These are phyloP conservation scores for Lutraria lutraria DNA, from an alignment of 2,888 invertebrate species.

Conservation along the genomic window DNA sequence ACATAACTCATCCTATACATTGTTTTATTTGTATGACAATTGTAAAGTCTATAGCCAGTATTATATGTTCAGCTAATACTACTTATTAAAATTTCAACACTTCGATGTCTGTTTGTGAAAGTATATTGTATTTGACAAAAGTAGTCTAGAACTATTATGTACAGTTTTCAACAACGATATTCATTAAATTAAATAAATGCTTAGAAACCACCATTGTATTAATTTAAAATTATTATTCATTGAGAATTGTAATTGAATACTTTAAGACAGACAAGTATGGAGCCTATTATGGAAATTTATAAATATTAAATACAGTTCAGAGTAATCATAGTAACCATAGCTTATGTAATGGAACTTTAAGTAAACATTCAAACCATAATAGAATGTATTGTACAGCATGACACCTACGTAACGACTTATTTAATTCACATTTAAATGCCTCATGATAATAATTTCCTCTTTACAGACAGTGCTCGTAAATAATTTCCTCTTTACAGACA, in stretches of 20 bases:
- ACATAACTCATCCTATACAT: too few relatives aligned
- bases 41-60: too few relatives aligned
- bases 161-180: neutral
- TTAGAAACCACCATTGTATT: neutral
- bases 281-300: neutral
- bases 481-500: too few relatives aligned
- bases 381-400: neutral
- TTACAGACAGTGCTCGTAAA: too few relatives aligned
- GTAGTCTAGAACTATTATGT: neutral
- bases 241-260: neutral
- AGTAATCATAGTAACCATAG: neutral
- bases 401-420: neutral
- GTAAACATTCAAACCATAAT: neutral
- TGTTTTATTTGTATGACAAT: too few relatives aligned
- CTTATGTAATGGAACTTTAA: neutral
- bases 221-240: too few relatives aligned
- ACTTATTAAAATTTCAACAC: constrained; percentile 11
- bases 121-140: neutral
- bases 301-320: neutral
- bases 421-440: too few relatives aligned
- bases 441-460: too few relatives aligned
- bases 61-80: neutral
- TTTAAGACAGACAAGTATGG: neutral
- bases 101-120: neutral
- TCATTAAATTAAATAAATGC: neutral